Conservation (phyloP, 2,888 invertebrate species). For the Embidobia sp. region DNA sequence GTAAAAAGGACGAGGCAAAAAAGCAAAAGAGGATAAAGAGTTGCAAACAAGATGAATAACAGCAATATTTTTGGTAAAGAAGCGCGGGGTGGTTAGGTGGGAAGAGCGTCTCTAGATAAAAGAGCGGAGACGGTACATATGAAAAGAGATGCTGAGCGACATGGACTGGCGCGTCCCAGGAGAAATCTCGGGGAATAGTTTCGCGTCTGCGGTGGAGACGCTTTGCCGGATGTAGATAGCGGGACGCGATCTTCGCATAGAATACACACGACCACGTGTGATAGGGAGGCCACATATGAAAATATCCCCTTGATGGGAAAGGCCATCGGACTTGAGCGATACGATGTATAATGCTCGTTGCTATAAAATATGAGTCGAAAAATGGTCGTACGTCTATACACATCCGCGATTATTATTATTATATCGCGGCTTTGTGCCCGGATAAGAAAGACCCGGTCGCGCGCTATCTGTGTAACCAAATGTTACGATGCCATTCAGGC, state of each 20-base stretch:
- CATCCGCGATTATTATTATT: constrained; percentile 63
- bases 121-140: constrained; percentile 34
- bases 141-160: constrained; percentile 32
- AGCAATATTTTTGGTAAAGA: constrained; percentile 25
- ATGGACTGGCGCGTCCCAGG: constrained; percentile 71
- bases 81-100: constrained; percentile 15
- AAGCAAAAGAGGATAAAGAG: neutral
- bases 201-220: constrained; percentile 77
- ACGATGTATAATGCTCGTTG: constrained; percentile 73
- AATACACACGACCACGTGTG: constrained; percentile 60
- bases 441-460: constrained; percentile 47
- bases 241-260: constrained; percentile 63
- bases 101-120: constrained; percentile 68
- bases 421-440: constrained; percentile 62
- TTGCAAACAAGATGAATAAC: constrained; percentile 15
- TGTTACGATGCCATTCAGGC: constrained; percentile 37
- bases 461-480: constrained; percentile 20
- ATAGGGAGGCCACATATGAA: constrained; percentile 70
- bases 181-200: constrained; percentile 81
- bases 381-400: constrained; percentile 72
- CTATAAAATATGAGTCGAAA: constrained; percentile 78
- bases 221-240: constrained; percentile 82
- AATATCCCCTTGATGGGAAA: constrained; percentile 78
- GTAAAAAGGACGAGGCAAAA: too few relatives aligned
- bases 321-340: constrained; percentile 77